Evolutionary conservation across 2,113 vertebrate genomes (phyloP).

Genomic region (Clarias batrachus): DNA sequence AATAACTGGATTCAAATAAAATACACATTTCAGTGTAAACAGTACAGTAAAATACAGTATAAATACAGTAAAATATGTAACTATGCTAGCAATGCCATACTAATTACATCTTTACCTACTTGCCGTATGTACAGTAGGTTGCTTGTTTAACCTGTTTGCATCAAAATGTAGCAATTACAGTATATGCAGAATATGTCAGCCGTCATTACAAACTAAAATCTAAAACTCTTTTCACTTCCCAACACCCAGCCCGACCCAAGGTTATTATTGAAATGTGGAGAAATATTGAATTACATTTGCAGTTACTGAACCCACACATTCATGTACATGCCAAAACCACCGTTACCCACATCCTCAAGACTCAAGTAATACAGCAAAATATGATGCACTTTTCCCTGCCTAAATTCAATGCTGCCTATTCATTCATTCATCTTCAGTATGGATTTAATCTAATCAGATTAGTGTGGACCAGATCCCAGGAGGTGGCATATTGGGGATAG

Average conservation of each 20-base stretch:
- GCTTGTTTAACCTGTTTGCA: slow-evolving; percentile 11
- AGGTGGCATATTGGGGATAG: neutral
- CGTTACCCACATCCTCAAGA: neutral
- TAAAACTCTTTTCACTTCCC: slow-evolving; percentile 7
- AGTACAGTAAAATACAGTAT: neutral
- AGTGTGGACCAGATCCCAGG: neutral
- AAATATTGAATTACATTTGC: slow-evolving; percentile 14
- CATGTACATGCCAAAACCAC: neutral
- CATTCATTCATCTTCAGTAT: neutral
- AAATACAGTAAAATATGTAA: neutral
- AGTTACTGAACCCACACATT: neutral
- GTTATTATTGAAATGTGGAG: slow-evolving; percentile 5
- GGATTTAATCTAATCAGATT: neutral
- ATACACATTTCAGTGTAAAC: too few species aligned
- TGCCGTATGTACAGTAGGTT: neutral
- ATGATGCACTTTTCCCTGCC: neutral
- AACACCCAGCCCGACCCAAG: neutral
- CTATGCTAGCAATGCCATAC: neutral
- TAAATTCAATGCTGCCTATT: neutral
- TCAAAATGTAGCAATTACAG: slow-evolving; percentile 1
- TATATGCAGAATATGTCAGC: slow-evolving; percentile 8
- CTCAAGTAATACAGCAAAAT: neutral
- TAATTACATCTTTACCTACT: slow-evolving; percentile 18
- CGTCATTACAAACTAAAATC: neutral
- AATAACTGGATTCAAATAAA: slow-evolving; percentile 20